Evolutionary conservation across 37 sponge, comb jelly and placozoan species (phyloP).

Genomic region (Chondrilla cf. caribensis): DNA sequence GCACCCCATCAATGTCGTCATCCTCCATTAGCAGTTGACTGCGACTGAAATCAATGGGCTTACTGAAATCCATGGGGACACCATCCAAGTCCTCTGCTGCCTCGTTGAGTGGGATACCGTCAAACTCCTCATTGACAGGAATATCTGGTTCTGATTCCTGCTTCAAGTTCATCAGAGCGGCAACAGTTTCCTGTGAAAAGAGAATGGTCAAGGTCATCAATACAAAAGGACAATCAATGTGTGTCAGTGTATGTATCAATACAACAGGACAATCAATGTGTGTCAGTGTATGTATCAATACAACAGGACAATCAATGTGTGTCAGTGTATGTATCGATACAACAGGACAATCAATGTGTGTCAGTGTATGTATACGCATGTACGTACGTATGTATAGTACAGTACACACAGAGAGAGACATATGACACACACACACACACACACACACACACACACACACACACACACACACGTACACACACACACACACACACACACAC

Average conservation of each 20-base stretch:
- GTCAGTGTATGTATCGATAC: not conserved
- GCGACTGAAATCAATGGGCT: conserved; percentile 68
- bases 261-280: not conserved
- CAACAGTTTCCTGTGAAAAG: conserved; percentile 61
- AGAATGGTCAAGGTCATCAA: not conserved
- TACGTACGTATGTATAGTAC: not conserved
- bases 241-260: no score
- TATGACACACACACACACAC: no score
- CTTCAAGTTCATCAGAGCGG: conserved; percentile 48
- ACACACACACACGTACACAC: not conserved
- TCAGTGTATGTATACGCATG: not conserved
- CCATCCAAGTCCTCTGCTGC: conserved; percentile 32
- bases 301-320: not conserved
- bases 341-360: not conserved
- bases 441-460: no score
- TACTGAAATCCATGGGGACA: conserved; percentile 52
- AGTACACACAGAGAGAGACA: not conserved
- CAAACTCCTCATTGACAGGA: not conserved
- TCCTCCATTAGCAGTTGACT: conserved; percentile 33
- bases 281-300: not conserved
- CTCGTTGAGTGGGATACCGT: not conserved
- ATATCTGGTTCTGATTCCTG: not conserved
- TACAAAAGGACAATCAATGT: no score
- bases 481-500: no score
- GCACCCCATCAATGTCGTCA: conserved; percentile 59